Percentiles rank a stretch among this genome's conserved stretches.
phyloP scores from a whole-genome alignment of 2,888 invertebrate species.

The Himalopsyche tibetana region DNA sequence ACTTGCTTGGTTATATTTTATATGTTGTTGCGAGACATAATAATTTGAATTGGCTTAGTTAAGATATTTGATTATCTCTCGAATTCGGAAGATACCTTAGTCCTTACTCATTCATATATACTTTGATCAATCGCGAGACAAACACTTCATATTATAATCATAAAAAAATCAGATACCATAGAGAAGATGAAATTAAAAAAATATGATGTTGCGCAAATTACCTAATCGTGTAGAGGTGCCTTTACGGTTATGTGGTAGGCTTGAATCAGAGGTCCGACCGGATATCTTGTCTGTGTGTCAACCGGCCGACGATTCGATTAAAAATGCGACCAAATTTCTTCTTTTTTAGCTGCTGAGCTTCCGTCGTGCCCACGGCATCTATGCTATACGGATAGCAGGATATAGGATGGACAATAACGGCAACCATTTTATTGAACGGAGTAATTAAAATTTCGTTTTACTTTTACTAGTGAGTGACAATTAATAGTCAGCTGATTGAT shows the following conservation, averaged over 20 bases:
- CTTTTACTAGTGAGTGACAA: neutral
- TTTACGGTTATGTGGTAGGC: neutral
- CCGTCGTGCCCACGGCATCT: neutral
- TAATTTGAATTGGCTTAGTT: too few relatives aligned
- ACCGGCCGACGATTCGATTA: conserved; percentile 39
- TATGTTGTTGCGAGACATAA: too few relatives aligned
- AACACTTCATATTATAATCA: too few relatives aligned
- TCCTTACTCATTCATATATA: too few relatives aligned
- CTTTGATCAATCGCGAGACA: too few relatives aligned
- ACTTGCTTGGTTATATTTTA: too few relatives aligned
- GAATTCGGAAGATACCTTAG: too few relatives aligned
- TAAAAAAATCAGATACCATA: too few relatives aligned
- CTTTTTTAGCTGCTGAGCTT: conserved; percentile 10
- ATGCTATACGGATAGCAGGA: neutral
- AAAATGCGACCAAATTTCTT: conserved; percentile 31
- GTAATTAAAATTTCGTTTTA: conserved; percentile 16
- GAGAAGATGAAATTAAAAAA: too few relatives aligned
- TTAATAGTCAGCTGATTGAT: too few relatives aligned
- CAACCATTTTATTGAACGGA: neutral
- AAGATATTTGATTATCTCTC: too few relatives aligned
- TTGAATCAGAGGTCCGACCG: conserved; percentile 9
- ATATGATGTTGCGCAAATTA: too few relatives aligned
- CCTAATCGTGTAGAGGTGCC: neutral
- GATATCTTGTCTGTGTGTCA: conserved; percentile 42
- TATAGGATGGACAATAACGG: neutral